Base-by-base conservation (phyloP, 2,797 vertebrate species). In the Hemibagrus guttatus region DNA sequence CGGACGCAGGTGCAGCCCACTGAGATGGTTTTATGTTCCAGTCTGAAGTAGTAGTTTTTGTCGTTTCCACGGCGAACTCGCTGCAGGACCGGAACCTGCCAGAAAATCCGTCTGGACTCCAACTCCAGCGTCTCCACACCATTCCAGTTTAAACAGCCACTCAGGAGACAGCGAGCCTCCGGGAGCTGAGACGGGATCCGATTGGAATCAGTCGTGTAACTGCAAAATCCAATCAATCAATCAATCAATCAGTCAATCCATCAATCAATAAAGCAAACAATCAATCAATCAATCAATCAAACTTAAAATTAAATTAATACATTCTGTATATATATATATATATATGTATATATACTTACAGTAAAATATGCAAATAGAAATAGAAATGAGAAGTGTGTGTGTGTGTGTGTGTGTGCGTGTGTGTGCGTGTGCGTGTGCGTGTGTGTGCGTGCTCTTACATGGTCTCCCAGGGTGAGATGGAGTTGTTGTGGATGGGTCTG, bases 1-100 rank as follows among this genome's bases (percentile, higher is more conserved):
- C 88, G 90, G 66, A 97, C 90, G 3, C 96, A 96, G n/a, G 95
- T 96, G 89, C 96, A 96, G 80, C 95, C 96, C 85, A 97, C 95
- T 0, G 94, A 81, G 0, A 96, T 64, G 26, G 92, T 88, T 90
- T 92, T 93, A 61, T 91, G 86, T 90, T 95, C 94, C 87, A 96
- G 90, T 42, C 87, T 92, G 88, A 90, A 95, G 85, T 90, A 83
- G 87, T 94, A 93, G 68, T 9, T 81, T 46, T 3, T 59, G 19
- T 71, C 69, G 66, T 9, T 46, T 0, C 90, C 74, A 19, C 42
- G n/a, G 21, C 46, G 63, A 46, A 96, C 89, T 49, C 91, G 93
- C 46, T 92, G 91, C 87, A 97, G 93, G 63, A 94, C 71, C 89
- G 94, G 87, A 28, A 95, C 92, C 88, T 95, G 93, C 42, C 90